Percentiles rank a stretch among this genome's conserved stretches.
These are phyloP conservation scores for Phymanthus crucifer DNA, from an alignment of 92 coral and sea anemone species.

Conservation along the genomic window DNA sequence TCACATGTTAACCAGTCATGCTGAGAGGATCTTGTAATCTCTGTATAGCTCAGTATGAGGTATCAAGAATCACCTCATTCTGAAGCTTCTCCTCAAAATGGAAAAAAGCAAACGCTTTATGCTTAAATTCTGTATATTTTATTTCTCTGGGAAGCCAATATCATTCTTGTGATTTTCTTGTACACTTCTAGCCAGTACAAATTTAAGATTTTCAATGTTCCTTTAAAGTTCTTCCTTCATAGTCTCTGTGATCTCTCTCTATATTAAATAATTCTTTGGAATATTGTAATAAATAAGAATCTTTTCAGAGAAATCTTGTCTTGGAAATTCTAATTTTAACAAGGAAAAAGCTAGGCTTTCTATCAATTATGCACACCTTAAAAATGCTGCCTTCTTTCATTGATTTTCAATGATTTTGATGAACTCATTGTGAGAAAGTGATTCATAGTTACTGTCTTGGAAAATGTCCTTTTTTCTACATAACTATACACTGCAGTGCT, in stretches of 20 bases:
- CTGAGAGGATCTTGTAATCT: slow-evolving; percentile 31
- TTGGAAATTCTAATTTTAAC: neutral
- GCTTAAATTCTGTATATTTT: slow-evolving; percentile 11
- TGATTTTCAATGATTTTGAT: neutral
- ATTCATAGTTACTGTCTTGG: neutral
- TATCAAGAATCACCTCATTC: slow-evolving; percentile 7
- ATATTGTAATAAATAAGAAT: slow-evolving; percentile 46
- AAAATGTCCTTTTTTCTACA: neutral
- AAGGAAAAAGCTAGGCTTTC: neutral
- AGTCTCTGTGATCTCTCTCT: neutral
- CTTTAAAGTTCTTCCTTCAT: neutral
- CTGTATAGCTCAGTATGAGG: slow-evolving; percentile 31
- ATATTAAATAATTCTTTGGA: slow-evolving; percentile 46
- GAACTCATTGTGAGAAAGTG: neutral
- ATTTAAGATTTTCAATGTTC: slow-evolving; percentile 28
- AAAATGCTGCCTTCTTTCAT: neutral
- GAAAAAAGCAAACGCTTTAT: slow-evolving; percentile 1
- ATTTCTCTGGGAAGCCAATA: slow-evolving; percentile 4
- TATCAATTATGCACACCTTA: neutral
- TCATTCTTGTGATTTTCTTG: slow-evolving; percentile 24
- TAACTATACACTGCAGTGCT: neutral
- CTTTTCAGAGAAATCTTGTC: neutral
- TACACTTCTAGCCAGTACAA: slow-evolving; percentile 22
- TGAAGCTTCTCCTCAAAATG: neutral
- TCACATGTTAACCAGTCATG: slow-evolving; percentile 7